Evolutionary conservation across 1,140 invertebrate genomes (phyloP), one percentile per base, ranked within the genome.

Genomic region (Drosophila orosa): DNA sequence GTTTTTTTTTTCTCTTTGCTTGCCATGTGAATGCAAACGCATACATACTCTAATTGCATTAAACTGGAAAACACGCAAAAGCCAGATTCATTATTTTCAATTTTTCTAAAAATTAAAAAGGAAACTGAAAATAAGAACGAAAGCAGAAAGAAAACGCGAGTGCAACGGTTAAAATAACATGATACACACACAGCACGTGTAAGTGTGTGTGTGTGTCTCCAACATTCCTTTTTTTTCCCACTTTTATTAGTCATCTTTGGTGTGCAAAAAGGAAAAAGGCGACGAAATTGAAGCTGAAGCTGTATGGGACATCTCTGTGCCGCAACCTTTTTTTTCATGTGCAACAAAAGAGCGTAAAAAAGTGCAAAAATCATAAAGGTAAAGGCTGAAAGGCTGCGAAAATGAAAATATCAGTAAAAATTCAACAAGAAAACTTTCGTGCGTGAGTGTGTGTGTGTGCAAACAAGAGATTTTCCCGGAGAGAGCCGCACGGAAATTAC

Each of bases 401-500:
- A 72, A 86, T 56, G 61, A 63, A 81, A 86, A 86, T 85, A 86
- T 72, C 63, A 82, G 81, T 78, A 63, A 82, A 54, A 86, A 82
- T 87, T 86, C 66, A 87, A 79, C 62, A 78, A 86, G 74, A 78
- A 69, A 82, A 78, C 57, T 80, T 69, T 59, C 54, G 40, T 59
- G 40, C 19, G 50, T 54, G 47, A n/a, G n/a, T 10, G 47, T 59
- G 52, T 72, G 74, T 74, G 75, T 77, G 80, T 76, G 61, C 56
- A 84, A 71, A 75, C 63, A 79, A 84, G 81, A 86, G 83, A 86
- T 86, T 86, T 86, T 79, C 65, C 58, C 66, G 65, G 71, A 74
- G 79, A 87, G 83, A 87, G 83, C 60, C 68, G 65, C 63, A 87
- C 65, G 75, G 72, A 75, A 75, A 82, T 82, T 75, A 82, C 74